Percentiles rank a stretch among this genome's conserved stretches.
phyloP scores from a whole-genome alignment of 2,888 invertebrate genomes.

The Pteria penguin region DNA sequence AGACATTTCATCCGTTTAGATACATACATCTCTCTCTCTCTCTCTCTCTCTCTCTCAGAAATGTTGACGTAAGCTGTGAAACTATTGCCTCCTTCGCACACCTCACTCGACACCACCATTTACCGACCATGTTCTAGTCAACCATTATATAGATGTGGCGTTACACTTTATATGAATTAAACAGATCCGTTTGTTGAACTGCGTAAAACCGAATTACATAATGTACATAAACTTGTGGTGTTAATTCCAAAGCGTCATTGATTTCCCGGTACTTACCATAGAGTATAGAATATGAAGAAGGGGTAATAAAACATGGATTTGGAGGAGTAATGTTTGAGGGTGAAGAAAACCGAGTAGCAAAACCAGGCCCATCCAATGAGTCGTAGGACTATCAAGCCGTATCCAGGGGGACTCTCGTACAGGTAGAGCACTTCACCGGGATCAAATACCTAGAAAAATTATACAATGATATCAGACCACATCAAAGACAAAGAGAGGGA shows the following conservation, averaged over 20 bases:
- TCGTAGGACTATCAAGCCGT: conserved; percentile 87
- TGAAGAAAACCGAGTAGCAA: conserved; percentile 85
- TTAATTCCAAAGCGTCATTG: too few species aligned
- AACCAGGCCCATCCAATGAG: conserved; percentile 92
- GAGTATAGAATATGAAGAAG: conserved; percentile 89
- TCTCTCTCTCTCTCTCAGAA: too few species aligned
- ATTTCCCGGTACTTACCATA: conserved; percentile 88
- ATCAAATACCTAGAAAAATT: conserved; percentile 87
- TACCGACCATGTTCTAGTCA: too few species aligned
- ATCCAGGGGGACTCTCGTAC: conserved; percentile 94
- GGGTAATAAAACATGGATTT: conserved; percentile 91
- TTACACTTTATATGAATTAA: too few species aligned
- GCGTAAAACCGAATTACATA: background rate
- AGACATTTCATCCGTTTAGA: too few species aligned
- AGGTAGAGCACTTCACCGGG: conserved; percentile 93
- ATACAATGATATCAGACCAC: background rate
- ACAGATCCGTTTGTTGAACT: too few species aligned
- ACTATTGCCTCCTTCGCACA: too few species aligned
- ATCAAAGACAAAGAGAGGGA: background rate
- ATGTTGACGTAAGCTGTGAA: too few species aligned
- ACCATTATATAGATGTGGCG: too few species aligned
- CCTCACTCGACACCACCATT: too few species aligned
- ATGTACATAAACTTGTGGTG: conserved; percentile 2
- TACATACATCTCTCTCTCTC: too few species aligned
- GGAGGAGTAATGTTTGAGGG: conserved; percentile 90